Base-by-base conservation (phyloP, 2,888 invertebrate genomes). In the Euspilapteryx auroguttella region DNA sequence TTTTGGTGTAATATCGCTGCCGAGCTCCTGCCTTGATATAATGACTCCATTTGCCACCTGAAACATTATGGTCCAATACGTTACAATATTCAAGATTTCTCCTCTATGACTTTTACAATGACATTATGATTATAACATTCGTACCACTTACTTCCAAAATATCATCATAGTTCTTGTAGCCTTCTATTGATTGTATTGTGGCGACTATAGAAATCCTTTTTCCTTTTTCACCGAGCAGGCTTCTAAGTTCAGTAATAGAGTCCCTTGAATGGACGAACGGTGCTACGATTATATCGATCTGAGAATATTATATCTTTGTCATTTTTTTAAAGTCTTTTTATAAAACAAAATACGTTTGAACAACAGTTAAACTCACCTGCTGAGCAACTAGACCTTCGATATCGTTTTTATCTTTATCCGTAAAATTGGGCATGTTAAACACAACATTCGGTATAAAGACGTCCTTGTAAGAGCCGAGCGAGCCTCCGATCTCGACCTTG, bases 11-110 rank as follows among this genome's bases (percentile, higher is more conserved):
- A 80, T 59, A 12, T 78, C 79, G 1, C 78, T 61, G 14, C 69
- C 73, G 6, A 80, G 39, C 36, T 73, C 71, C 38, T 68, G 65
- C 40, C 88, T 71, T 11, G 87, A 85, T 25, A 89, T 79, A 73
- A 88, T 80, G 11, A 88, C 62, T 21, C 83, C 87, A 52, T 86
- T 81, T 0, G 81, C 53, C 10, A 56, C 78, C 49, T 77, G 31
- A 5, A 44, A 34, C n/a, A n/a, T n/a, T n/a, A n/a, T n/a, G n/a
- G n/a, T n/a, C n/a, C n/a, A n/a, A n/a, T n/a, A n/a, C n/a, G n/a
- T n/a, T n/a, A n/a, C n/a, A n/a, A n/a, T n/a, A n/a, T n/a, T n/a
- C n/a, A n/a, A n/a, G n/a, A n/a, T n/a, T n/a, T n/a, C n/a, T n/a
- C n/a, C n/a, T n/a, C n/a, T n/a, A n/a, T n/a, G n/a, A n/a, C n/a